Evolutionary conservation across 1,140 invertebrate species (phyloP), one percentile per base, ranked within the genome.

Genomic region (Antheraea pernyi): DNA sequence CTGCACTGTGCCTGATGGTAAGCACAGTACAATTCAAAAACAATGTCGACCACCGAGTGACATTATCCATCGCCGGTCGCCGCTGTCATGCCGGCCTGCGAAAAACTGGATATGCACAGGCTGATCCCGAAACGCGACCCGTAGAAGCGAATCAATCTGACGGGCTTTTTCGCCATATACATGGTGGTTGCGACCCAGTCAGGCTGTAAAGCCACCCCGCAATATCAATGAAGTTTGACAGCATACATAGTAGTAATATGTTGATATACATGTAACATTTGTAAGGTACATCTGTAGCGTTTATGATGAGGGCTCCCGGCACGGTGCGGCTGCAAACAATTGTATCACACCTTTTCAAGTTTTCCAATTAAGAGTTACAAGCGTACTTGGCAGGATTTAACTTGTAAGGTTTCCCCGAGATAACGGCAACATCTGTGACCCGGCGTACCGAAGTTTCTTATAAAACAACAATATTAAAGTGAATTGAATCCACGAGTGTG

Each of bases 351-450:
- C 77, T 73, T 76, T 79, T 79, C 72, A 76, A 79, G 77, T 79
- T 79, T 76, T 76, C 77, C 77, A 79, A 79, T 79, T 79, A 79
- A 65, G 69, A 46, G 70, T 63, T 63, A 30, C 61, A 37, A 37
- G 61, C 37, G 39, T 58, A 9, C 30, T 63, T 53, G 22, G 37
- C 46, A 65, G 19, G 22, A 69, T 59, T 69, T 69, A 64, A 69
- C 42, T 66, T 66, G 65, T 66, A 30, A 65, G 64, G 19, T 53
- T 48, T 46, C 22, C n/a, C 30, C 61, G 30, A 63, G 61, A 63
- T 36, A 61, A 61, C 30, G 59, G 19, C 61, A 36, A 63, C 61
- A 63, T 63, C 61, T 63, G 61, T n/a, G 19, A 63, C 61, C 61
- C 61, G 37, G 36, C 46, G 46, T 53, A 37, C 22, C 60, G 22